phyloP scores from a whole-genome alignment of 2,888 invertebrate genomes.

The Tipula lateralis region DNA sequence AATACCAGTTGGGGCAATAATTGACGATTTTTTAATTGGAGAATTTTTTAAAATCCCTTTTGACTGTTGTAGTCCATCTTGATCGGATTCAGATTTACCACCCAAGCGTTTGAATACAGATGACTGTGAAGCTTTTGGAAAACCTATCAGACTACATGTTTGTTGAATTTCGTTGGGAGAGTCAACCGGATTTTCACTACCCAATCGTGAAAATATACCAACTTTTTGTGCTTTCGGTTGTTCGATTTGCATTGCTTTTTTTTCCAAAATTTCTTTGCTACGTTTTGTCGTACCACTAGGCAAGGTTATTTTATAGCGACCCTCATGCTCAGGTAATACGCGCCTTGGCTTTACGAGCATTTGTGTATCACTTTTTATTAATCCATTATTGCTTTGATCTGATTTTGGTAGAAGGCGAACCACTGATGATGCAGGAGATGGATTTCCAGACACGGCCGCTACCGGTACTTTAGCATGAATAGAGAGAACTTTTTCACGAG shows the following conservation, averaged over 20 bases:
- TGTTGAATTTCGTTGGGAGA: not conserved
- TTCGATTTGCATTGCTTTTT: conserved; percentile 39
- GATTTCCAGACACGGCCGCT: conserved; percentile 50
- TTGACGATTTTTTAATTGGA: conserved; percentile 35
- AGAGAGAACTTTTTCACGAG: conserved; percentile 54
- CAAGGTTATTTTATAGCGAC: conserved; percentile 53
- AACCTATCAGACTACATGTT: conserved; percentile 40
- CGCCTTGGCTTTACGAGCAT: conserved; percentile 43
- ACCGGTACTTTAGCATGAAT: conserved; percentile 51
- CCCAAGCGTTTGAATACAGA: conserved; percentile 47
- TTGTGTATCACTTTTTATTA: not conserved
- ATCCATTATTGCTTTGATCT: not conserved
- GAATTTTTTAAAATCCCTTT: conserved; percentile 44
- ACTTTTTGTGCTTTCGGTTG: conserved; percentile 35
- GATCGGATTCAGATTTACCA: conserved; percentile 37
- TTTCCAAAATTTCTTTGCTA: conserved; percentile 50
- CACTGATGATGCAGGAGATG: not conserved
- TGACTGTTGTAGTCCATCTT: not conserved
- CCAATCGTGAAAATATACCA: conserved; percentile 39
- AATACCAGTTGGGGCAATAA: conserved; percentile 35
- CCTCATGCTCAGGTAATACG: conserved; percentile 54
- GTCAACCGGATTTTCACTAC: not conserved
- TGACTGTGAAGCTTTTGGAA: conserved; percentile 37
- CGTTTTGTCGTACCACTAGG: conserved; percentile 53
- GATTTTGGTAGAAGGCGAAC: not conserved